These are phyloP conservation scores for Phycodurus eques DNA, from an alignment of 2,113 vertebrate genomes.

Conservation along the genomic window DNA sequence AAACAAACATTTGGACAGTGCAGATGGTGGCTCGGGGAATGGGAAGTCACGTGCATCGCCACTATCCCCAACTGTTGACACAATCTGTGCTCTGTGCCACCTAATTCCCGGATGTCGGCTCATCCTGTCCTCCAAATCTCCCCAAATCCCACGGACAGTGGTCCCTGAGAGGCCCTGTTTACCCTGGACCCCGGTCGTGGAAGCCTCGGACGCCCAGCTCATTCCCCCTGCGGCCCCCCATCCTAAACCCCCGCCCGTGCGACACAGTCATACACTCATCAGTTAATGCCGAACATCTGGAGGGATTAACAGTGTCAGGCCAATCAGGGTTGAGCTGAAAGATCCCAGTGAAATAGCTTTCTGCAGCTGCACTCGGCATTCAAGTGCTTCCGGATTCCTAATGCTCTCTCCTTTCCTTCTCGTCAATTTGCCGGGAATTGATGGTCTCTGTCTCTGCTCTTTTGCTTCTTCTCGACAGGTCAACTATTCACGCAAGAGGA, in stretches of 20 bases:
- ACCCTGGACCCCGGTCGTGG: conserved; percentile 53
- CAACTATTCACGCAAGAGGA: not conserved
- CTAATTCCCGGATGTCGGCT: conserved; percentile 70
- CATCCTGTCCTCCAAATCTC: conserved; percentile 70
- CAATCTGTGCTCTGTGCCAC: conserved; percentile 61
- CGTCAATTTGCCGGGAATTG: conserved; percentile 12
- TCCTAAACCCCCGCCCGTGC: not conserved
- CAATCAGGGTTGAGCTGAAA: conserved; percentile 73
- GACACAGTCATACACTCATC: conserved; percentile 73
- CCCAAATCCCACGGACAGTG: conserved; percentile 69
- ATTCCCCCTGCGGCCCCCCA: conserved; percentile 25
- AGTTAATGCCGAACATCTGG: conserved; percentile 81
- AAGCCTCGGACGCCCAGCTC: conserved; percentile 40
- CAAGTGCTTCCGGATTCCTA: conserved; percentile 48
- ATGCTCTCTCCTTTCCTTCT: conserved; percentile 21
- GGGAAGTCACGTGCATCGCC: conserved; percentile 44
- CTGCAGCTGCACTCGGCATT: conserved; percentile 81
- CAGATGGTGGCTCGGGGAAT: not conserved
- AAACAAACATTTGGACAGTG: conserved; percentile 47
- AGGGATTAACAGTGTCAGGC: conserved; percentile 72
- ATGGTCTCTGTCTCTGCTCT: conserved; percentile 1
- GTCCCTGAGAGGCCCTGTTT: conserved; percentile 64
- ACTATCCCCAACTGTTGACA: conserved; percentile 62
- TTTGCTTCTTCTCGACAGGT: not conserved
- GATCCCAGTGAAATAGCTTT: conserved; percentile 75